Evolutionary conservation across 1,140 invertebrate species (phyloP).

Genomic region (Sarcophaga peregrina): DNA sequence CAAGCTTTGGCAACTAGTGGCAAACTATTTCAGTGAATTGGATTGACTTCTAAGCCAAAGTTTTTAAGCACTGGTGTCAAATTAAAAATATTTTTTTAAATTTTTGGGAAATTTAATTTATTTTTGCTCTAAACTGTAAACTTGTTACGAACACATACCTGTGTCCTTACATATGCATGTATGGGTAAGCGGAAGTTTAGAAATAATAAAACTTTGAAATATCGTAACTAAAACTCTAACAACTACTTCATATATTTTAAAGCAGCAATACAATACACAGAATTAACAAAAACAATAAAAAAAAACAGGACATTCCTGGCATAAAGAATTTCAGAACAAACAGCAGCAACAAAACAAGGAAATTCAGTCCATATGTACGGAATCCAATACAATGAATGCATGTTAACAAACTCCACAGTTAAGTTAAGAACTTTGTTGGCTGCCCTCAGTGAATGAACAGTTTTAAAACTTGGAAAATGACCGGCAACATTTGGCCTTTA

Average conservation of each 20-base stretch:
- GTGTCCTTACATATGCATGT: too few species aligned
- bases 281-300: too few species aligned
- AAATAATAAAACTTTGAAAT: slow-evolving; percentile 4
- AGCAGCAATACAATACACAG: not conserved
- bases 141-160: too few species aligned
- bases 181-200: not conserved
- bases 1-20: too few species aligned
- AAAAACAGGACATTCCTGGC: not conserved
- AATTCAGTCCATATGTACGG: not conserved
- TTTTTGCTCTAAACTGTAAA: too few species aligned
- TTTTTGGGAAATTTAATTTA: too few species aligned
- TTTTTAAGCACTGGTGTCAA: too few species aligned
- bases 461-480: slow-evolving; percentile 15
- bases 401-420: not conserved
- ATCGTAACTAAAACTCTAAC: not conserved
- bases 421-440: not conserved
- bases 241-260: not conserved
- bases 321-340: not conserved
- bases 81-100: too few species aligned
- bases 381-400: not conserved
- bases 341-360: not conserved
- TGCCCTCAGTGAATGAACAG: not conserved
- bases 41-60: too few species aligned
- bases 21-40: too few species aligned
- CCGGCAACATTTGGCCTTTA: slow-evolving; percentile 12